Evolutionary conservation across 1,140 invertebrate species (phyloP).

Genomic region (Halesus radiatus): DNA sequence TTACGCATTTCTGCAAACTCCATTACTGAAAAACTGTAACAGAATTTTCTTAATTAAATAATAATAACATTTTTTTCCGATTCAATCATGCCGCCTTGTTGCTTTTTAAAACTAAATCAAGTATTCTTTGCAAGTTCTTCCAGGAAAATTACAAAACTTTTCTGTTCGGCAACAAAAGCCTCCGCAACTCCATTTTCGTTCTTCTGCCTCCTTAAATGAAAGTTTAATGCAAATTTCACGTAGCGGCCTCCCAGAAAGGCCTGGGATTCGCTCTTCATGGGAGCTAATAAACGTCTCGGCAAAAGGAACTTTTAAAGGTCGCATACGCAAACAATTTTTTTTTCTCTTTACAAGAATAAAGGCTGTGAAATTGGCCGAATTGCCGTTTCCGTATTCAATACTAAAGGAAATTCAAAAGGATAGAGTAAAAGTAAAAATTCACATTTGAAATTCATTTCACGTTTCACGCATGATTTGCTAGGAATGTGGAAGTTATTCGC

Average conservation of each 20-base stretch:
- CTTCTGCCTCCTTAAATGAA: constrained; percentile 41
- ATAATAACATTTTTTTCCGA: too few relatives aligned
- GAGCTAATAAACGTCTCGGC: background rate
- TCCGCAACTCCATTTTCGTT: background rate
- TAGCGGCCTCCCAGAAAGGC: constrained; percentile 21
- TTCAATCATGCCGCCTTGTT: background rate
- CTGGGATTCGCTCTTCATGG: constrained; percentile 29
- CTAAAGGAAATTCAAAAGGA: too few relatives aligned
- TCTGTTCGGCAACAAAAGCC: constrained; percentile 4
- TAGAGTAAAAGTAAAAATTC: too few relatives aligned
- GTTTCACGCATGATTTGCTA: too few relatives aligned
- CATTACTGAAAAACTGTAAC: too few relatives aligned
- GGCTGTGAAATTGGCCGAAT: constrained; percentile 11
- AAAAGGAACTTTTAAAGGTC: background rate
- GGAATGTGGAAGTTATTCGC: too few relatives aligned
- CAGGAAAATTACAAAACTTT: constrained; percentile 25
- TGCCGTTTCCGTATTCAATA: constrained; percentile 7
- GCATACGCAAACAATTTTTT: constrained; percentile 13
- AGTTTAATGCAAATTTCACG: constrained; percentile 51
- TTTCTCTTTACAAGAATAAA: background rate
- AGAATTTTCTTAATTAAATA: too few relatives aligned
- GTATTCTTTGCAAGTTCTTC: background rate
- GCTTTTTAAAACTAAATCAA: constrained; percentile 1
- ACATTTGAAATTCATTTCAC: too few relatives aligned
- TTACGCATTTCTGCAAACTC: too few relatives aligned